Evolutionary conservation across 2,113 vertebrate genomes (phyloP), one percentile per base, ranked within the genome.

Genomic region (Sinocyclocheilus grahami): DNA sequence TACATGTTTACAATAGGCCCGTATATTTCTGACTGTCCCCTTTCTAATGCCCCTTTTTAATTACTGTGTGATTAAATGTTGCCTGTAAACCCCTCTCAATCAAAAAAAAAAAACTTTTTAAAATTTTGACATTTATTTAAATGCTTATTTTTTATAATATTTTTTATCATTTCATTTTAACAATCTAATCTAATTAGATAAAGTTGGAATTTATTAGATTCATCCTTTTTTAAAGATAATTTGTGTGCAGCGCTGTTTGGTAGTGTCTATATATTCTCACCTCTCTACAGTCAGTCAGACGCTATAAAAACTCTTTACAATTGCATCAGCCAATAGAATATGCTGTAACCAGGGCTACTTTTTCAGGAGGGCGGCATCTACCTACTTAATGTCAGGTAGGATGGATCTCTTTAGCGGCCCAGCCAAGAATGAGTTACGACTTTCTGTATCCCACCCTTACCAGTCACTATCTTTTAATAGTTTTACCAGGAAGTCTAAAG

Each of bases 1-100:
- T 79, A 77, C 88, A 89, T 78, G 87, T 90, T 86, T 90, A 89
- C 69, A 86, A 83, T 86, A 46, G 92, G 78, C 82, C 87, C 16
- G 37, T 33, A 87, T 86, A 83, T 90, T 91, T 91, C 87, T 86
- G 55, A 24, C 60, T 22, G 86, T 87, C 77, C 83, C 39, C 53
- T 63, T 8, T 48, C 24, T 46, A 87, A 86, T 80, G 60, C 63
- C 51, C 16, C 33, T 58, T 91, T 88, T 90, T 89, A 91, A 86
- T 90, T 75, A 84, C 78, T 53, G 20, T 55, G 18, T 80, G 90
- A 92, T 91, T 92, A 86, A 87, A 76, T 88, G 55, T 27, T 51
- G 48, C 63, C 24, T 14, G 63, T 82, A 82, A 85, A 83, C 63
- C 51, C 80, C 42, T n/a, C n/a, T n/a, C n/a, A n/a, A n/a, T n/a